Evolutionary conservation across 2,888 invertebrate genomes (phyloP).

Genomic region (Acheta domesticus): DNA sequence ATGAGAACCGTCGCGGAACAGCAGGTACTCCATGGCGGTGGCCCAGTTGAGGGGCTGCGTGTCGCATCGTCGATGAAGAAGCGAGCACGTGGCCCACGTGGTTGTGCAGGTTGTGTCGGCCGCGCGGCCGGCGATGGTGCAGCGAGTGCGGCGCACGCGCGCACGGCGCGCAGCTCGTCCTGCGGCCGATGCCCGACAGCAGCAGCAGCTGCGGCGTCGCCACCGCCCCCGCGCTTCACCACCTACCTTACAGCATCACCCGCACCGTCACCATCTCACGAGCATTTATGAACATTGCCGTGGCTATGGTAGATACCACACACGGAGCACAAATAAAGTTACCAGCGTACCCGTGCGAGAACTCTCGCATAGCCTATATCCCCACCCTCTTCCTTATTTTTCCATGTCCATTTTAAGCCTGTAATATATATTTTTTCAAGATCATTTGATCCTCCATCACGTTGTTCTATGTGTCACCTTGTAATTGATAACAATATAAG

Average conservation of each 20-base stretch:
- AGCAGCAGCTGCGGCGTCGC: conserved; percentile 91
- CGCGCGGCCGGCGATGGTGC: conserved; percentile 73
- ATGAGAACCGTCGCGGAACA: conserved; percentile 84
- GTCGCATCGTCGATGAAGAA: conserved; percentile 79
- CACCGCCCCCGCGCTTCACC: conserved; percentile 69
- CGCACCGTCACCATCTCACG: no score
- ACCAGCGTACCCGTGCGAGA: no score
- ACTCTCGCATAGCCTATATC: no score
- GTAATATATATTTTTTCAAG: no score
- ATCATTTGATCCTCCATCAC: no score
- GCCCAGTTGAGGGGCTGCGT: conserved; percentile 87
- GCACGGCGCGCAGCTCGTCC: conserved; percentile 58
- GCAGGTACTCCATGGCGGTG: conserved; percentile 84
- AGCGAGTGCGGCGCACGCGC: conserved; percentile 64
- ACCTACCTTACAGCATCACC: conserved; percentile 21
- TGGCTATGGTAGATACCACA: no score
- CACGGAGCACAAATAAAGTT: no score
- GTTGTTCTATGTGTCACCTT: no score
- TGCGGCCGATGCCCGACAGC: conserved; percentile 82
- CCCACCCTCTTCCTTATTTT: no score
- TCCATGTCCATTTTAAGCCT: no score
- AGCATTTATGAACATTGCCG: no score
- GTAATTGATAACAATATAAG: no score
- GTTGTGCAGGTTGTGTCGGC: conserved; percentile 80
- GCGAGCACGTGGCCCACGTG: conserved; percentile 75